Evolutionary conservation across 2,797 vertebrate species (phyloP), one percentile per base, ranked within the genome.

Genomic region (Caiman crocodilus): DNA sequence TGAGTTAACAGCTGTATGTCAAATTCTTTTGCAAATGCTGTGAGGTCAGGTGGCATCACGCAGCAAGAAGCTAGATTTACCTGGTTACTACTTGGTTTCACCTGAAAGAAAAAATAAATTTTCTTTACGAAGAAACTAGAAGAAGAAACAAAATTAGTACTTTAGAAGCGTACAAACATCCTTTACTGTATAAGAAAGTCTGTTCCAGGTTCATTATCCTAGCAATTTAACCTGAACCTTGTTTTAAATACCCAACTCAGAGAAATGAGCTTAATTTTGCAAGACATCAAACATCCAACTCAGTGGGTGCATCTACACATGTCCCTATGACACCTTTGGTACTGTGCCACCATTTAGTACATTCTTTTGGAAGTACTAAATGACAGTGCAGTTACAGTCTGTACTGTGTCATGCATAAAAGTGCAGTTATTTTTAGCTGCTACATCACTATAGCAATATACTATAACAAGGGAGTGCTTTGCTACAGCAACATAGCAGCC

Each of bases 11-110:
- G 98, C 97, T 99, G 99, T 97, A 99, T 99, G 96, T 99, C 99
- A 95, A 98, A 99, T 89, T 99, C 98, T 97, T 99, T 99, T 20
- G 99, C 99, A 88, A 99, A 99, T 57, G 99, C 99, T 32, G 99
- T 99, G 84, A 99, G 97, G 96, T 99, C 99, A n/a, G 99, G 99
- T 87, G 99, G 99, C 99, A 99, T 99, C 97, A 99, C 99, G 92
- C 99, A 99, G 97, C 99, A 99, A 80, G 99, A 99, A 60, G 99
- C 99, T 82, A 99, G 98, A 96, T 99, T 99, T 82, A 99, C 99
- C 98, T 99, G 99, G 97, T 99, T 99, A 96, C 99, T 99, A 97
- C 98, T 99, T 88, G 99, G 99, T 95, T 99, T 99, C 89, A 99
- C 98, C 99, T 99, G 92, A 55, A 96, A 93, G 55, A 67, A 84